Base-by-base conservation (phyloP, 2,113 vertebrate species). In the Micronycteris hirsuta region DNA sequence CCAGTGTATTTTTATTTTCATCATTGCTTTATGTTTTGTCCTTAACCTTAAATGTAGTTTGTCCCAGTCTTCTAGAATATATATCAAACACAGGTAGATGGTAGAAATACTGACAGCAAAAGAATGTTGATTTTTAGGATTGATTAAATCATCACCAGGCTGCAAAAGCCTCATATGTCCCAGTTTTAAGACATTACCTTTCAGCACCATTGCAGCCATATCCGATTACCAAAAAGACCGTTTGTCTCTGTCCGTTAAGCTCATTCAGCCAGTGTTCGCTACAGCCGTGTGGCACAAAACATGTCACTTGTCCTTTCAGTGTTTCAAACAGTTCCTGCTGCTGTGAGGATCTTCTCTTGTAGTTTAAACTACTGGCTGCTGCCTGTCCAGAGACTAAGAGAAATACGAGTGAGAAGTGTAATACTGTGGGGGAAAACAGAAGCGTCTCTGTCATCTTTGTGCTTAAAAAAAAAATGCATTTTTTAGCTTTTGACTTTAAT, bases 171-270 rank as follows among this genome's bases (percentile, higher is more conserved):
- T 78, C 65, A 12, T 36, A 49, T 73, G 61, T 93, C 24, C 86
- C 65, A 52, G 43, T 83, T 95, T 96, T 83, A 78, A 91, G 83
- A 86, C 67, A 71, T 67, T 73, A 58, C 49, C 70, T 95, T 96
- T 89, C 86, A 93, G 45, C 68, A n/a, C 86, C 38, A 45, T 91
- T 94, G 61, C 7, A 91, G 15, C 31, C 19, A 4, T 89, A 38
- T 65, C 94, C 77, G 41, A 91, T 89, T 80, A 70, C 70, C 68
- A 73, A 73, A 93, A 89, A 86, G 74, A 86, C 90, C 38, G 78
- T 70, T 93, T 93, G 28, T 86, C 28, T 76, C 28, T 86, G 71
- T 52, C 19, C 41, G n/a, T 95, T 81, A 94, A 63, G n/a, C 94
- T 94, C 82, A 85, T 73, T 95, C 68, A 80, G 63, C 70, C 49